Evolutionary conservation across 2,113 vertebrate genomes (phyloP), one percentile per base, ranked within the genome.

Genomic region (Rhineura floridana): DNA sequence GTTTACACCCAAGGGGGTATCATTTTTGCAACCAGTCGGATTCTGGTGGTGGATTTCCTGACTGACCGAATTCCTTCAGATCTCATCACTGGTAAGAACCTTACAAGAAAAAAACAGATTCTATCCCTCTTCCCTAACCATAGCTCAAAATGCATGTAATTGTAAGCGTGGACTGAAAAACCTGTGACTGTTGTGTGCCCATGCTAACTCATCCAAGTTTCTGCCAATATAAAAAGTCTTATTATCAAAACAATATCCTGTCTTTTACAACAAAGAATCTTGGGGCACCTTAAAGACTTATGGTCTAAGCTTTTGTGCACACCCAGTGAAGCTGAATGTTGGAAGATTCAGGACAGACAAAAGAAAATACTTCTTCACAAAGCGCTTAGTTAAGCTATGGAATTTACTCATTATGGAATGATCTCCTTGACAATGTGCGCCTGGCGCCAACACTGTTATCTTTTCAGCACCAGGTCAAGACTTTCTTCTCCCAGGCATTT

Each of bases 1-100:
- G 98, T 99, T 10, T 99, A 99, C 95, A 99, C 98, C 0, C 97
- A 97, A 88, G 99, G 99, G 28, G 99, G 99, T 1, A 97, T 99
- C 30, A 95, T 99, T 91, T 99, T 98, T 93, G 98, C 99, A 88
- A 99, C 98, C 82, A 99, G 98, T 88, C 97, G 99, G 69, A 99
- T 99, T 92, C 97, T 99, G 81, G 98, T 99, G 92, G 98, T 99
- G 11, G 99, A 99, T 95, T 99, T 99, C 91, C 97, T 99, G 89
- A 99, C 99, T 0, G 97, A 99, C 88, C 97, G 98, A 89, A 98
- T 99, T 95, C 99, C 99, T 85, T 97, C 98, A 84, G 97, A 98
- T 91, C 97, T 99, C 82, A 97, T 99, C 93, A 98, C 98, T 0
- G 99, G 99, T 99, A 96, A 97, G 97, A 87, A 73, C 63, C 70